Base-by-base conservation (phyloP, 2,797 vertebrate species). In the Catharus ustulatus region DNA sequence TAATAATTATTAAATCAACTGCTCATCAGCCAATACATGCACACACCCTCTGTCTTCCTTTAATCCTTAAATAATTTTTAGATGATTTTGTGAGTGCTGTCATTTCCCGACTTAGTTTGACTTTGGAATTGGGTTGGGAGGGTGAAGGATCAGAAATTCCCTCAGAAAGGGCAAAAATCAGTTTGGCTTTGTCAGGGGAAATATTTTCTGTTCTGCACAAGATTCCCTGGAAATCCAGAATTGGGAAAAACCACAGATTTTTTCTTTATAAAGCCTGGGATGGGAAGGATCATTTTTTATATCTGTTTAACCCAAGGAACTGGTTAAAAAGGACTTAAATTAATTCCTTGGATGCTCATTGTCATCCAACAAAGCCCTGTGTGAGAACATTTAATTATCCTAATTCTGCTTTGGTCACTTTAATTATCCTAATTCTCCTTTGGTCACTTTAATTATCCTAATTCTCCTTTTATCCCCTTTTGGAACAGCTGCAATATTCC, bases 41-140 rank as follows among this genome's bases (percentile, higher is more conserved):
- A 92, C 89, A 95, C 94, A 0, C 90, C 94, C 90, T 89, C 58
- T 7, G 42, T 73, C 23, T 72, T 14, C 16, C 74, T 58, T n/a
- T 93, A 90, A 96, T 93, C 91, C 92, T 36, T 43, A 74, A 87
- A 79, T 76, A 32, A 22, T 69, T 96, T 95, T 94, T 73, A 1
- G 27, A 54, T 52, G 12, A 10, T 91, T 94, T 84, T 84, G 46
- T 24, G 71, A 30, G 24, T 13, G 46, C 26, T 62, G 69, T 80
- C 69, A 21, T 51, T 69, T 81, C 69, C 66, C 78, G 86, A 87
- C 92, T 83, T 73, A 40, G 3, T 64, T 94, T 71, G 90, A 30
- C 63, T 88, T 15, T 18, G 7, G n/a, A 32, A 23, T 1, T 19
- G 52, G 51, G 16, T 6, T 6, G 36, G 15, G 12, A 6, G 32